Evolutionary conservation across 2,888 invertebrate species (phyloP), one percentile per base, ranked within the genome.

Genomic region (Drosophila borborema): DNA sequence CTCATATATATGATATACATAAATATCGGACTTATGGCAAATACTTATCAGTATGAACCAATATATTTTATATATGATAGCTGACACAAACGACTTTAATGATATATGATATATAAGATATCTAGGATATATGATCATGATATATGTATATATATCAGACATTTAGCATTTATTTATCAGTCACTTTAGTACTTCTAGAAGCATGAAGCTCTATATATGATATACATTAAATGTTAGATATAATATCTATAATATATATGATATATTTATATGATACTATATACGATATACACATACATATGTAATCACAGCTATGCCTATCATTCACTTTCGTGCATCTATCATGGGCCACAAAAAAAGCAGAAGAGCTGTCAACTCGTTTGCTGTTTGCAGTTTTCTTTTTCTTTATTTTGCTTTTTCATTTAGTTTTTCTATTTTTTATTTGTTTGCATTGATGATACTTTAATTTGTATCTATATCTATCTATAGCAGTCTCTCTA

Each of bases 371-470:
- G 60, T 73, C 64, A 64, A 66, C 51, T 53, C 23, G 63, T 55
- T 64, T 70, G 51, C 43, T 23, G 43, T 36, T 36, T 59, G 43
- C 53, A 9, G 7, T 53, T 65, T 45, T 16, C 16, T 23, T 54
- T 38, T 40, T 36, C 28, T 41, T 51, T 55, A 34, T 51, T 51
- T 34, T 34, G n/a, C 20, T 23, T 49, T 28, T 28, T 28, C 28
- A 28, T 40, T 14, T 16, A 16, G 38, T 46, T 18, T 48, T 23
- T 62, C 49, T 38, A 1, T 54, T 46, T 58, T 54, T 64, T 56
- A 18, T 31, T 23, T 23, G 43, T 28, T 60, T 65, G 38, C 63
- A 63, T 70, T 77, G 76, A 80, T 77, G 77, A 75, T 75, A 77
- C 77, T 70, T 70, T 75, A 75, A 75, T 80, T 70, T 66, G 66